A percentile compares a stretch with the other conserved stretches of the same genome.
Conservation (phyloP, 2,113 vertebrate genomes). For the Platichthys stellatus region DNA sequence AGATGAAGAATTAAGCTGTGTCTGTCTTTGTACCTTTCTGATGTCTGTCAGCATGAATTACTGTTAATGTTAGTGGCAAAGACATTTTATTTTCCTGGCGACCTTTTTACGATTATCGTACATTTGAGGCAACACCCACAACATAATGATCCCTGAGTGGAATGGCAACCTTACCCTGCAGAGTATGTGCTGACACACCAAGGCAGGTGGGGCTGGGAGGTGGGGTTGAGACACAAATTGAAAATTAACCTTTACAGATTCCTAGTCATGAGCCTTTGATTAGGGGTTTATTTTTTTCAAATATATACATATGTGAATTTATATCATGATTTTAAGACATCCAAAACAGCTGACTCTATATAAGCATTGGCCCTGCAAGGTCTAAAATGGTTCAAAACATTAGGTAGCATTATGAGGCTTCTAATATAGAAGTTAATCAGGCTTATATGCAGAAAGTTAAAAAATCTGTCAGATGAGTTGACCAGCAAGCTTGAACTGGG, state of each 20-base stretch:
- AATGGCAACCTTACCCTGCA: neutral
- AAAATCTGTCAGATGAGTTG: neutral
- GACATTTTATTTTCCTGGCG: neutral
- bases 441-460: neutral
- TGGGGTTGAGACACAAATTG: no score
- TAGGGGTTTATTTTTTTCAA: no score
- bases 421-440: neutral
- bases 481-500: neutral
- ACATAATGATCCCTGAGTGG: neutral
- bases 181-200: neutral
- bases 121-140: neutral
- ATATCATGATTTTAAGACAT: no score
- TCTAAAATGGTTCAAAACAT: no score
- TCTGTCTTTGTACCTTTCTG: neutral
- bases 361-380: no score
- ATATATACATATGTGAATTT: no score
- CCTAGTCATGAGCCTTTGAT: no score
- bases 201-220: no score
- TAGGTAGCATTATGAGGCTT: no score
- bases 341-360: no score
- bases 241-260: no score
- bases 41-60: neutral
- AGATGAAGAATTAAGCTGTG: neutral
- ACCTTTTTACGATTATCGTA: neutral
- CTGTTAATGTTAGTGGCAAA: neutral